Evolutionary conservation across 23 tunicate genomes (phyloP), one percentile per base, ranked within the genome.

Genomic region (Oikopleura dioica): DNA sequence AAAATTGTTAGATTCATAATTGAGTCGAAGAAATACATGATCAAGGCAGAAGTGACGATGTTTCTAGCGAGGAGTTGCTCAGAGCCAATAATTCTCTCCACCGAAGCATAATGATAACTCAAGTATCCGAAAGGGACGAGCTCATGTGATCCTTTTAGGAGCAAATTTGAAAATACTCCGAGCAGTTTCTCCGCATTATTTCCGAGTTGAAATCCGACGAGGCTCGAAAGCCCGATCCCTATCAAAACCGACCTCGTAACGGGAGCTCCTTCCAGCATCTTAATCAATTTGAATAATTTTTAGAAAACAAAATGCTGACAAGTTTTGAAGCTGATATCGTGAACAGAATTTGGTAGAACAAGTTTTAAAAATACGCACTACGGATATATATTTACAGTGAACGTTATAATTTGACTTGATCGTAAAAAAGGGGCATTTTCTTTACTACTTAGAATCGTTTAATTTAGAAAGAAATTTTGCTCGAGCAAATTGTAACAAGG

Each of bases 401-500:
- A n/a, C n/a, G n/a, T n/a, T n/a, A n/a, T n/a, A n/a, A n/a, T n/a
- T n/a, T n/a, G n/a, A n/a, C n/a, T n/a, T n/a, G n/a, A n/a, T n/a
- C n/a, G n/a, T 44, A 44, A 44, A 44, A 44, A 16, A 44, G 16
- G 16, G 16, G 55, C 9, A 44, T 44, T 44, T 44, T 9, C 9
- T 16, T 44, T 44, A 9, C 55, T 16, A 16, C 55, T 16, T 44
- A 44, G 55, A 9, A 44, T 9, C 55, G 9, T 16, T 9, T 44
- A 44, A 9, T 63, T 63, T 63, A 23, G 72, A 63, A 2, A 63
- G 33, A 63, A 12, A 63, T 63, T 63, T 63, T 23, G 72, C 72
- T 5, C 72, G 29, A 16, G 72, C 72, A 63, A 63, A 63, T 28
- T 63, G 72, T 63, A 63, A 28, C 72, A 63, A 31, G 30, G 72